phyloP scores from a whole-genome alignment of 1,140 invertebrate species.

The Ips nitidus region DNA sequence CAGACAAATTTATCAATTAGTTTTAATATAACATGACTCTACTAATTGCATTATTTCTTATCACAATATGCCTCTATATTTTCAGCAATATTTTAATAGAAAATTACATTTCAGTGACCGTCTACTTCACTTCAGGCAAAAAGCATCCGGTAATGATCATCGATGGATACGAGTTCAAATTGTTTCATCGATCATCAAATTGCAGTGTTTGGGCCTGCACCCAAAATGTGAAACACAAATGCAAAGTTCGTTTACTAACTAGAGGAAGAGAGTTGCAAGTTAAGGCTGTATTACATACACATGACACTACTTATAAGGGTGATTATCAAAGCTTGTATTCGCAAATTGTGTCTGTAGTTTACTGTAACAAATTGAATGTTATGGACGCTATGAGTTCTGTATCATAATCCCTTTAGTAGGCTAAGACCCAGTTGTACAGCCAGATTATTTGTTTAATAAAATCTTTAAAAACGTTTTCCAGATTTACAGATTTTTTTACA shows the following conservation, averaged over 20 bases:
- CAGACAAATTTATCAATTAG: background rate
- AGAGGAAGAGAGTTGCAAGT: conserved; percentile 19
- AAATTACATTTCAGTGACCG: conserved; percentile 10
- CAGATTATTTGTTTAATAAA: too few species aligned
- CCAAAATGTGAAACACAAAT: conserved; percentile 23
- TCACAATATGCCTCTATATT: too few species aligned
- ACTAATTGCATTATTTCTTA: too few species aligned
- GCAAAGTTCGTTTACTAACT: conserved; percentile 27
- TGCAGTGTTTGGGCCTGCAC: conserved; percentile 27
- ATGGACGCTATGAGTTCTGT: too few species aligned
- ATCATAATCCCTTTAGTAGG: too few species aligned
- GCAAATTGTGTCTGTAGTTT: background rate
- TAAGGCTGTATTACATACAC: conserved; percentile 19
- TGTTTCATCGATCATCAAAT: conserved; percentile 16
- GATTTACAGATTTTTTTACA: too few species aligned
- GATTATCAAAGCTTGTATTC: conserved; percentile 12
- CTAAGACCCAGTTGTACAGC: too few species aligned
- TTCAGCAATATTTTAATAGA: too few species aligned
- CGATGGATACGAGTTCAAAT: conserved; percentile 36
- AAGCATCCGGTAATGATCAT: conserved; percentile 39
- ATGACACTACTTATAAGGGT: conserved; percentile 21
- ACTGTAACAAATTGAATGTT: background rate
- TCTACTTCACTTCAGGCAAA: conserved; percentile 38
- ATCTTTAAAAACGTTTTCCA: too few species aligned
- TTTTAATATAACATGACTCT: too few species aligned